Conservation (phyloP, 2,888 invertebrate species). For the Hypolimnas misippus region DNA sequence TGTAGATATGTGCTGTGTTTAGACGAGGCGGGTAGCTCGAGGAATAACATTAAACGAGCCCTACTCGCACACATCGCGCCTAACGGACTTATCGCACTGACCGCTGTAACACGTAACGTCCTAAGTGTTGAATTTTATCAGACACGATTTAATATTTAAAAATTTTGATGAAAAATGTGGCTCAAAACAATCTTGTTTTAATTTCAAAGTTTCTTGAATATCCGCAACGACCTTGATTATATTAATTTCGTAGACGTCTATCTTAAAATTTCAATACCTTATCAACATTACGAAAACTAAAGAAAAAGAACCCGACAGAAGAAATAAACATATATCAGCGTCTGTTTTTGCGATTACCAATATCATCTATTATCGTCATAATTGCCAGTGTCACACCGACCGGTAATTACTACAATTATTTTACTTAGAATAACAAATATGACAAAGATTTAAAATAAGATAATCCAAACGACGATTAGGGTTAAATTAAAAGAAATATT, state of each 20-base stretch:
- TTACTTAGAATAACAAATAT: neutral
- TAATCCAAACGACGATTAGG: neutral
- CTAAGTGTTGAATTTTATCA: neutral
- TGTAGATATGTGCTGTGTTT: constrained; percentile 22
- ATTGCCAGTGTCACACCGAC: constrained; percentile 25
- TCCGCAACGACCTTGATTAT: neutral
- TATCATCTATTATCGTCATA: constrained; percentile 14
- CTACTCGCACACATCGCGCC: constrained; percentile 34
- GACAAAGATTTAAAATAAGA: neutral
- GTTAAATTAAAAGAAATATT: neutral
- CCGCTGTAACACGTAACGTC: neutral
- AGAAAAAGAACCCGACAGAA: neutral
- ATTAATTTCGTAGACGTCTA: neutral
- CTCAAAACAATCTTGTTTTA: neutral
- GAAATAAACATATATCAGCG: neutral
- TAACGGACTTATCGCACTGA: constrained; percentile 37
- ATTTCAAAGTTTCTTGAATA: neutral
- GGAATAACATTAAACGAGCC: constrained; percentile 42
- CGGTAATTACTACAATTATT: constrained; percentile 14
- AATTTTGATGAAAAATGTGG: neutral
- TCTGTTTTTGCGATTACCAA: constrained; percentile 6
- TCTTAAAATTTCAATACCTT: neutral
- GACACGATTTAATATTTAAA: neutral
- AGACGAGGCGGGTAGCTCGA: constrained; percentile 29
- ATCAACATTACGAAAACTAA: neutral